Evolutionary conservation across 2,888 invertebrate species (phyloP), one percentile per base, ranked within the genome.

Genomic region (Acleris literana): DNA sequence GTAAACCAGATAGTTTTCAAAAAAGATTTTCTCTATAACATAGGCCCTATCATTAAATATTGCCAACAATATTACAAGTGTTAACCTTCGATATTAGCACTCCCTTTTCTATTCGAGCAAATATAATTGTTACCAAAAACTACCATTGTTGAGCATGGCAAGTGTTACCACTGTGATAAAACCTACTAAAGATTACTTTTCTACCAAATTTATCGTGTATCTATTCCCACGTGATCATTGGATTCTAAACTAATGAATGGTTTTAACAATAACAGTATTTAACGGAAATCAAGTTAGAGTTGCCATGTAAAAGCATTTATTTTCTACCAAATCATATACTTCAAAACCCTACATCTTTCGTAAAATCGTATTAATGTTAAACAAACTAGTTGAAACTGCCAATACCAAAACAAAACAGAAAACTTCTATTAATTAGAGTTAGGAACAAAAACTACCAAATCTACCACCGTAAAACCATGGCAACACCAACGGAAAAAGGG

Each of bases 401-500:
- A 55, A 55, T 16, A 43, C 55, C 29, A 18, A 55, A 55, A 39
- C 39, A 25, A 11, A 54, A 55, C 55, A 43, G 33, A 43, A 22
- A n/a, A 20, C 13, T 29, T 39, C 39, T 39, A 39, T 16, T 18
- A 16, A 53, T 2, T 7, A 53, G 44, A n/a, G 17, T 39, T 17
- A 57, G 51, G 52, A 54, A 64, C 62, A 58, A 69, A 70, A 58
- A 52, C 69, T 73, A 71, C 64, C 66, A 66, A 69, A 69, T 46
- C 39, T 64, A 62, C 64, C 54, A 63, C 33, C 62, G 60, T 62
- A 22, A 56, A 68, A 55, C 65, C 74, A 82, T 83, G 81, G 88
- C 87, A 86, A 88, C 86, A 86, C 87, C 78, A 83, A 79, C 80
- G 64, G 72, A 68, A 72, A 78, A 76, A 80, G 75, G 78, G 62